Percentiles rank a stretch among this genome's conserved stretches.
These are phyloP conservation scores for Carcina quercana DNA, from an alignment of 2,888 invertebrate species.

Conservation along the genomic window DNA sequence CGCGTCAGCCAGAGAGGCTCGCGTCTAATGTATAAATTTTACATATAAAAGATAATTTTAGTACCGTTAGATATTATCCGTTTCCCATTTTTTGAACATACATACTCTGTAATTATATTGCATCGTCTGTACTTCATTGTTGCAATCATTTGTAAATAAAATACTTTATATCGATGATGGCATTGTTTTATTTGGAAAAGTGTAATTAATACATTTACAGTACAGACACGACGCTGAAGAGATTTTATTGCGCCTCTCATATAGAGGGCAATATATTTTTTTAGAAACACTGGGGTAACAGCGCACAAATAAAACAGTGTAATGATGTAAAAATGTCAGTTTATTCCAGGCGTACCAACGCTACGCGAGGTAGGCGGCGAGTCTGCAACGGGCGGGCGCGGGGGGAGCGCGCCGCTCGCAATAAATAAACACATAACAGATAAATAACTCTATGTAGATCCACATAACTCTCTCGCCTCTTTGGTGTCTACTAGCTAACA, in stretches of 20 bases:
- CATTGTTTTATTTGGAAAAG: neutral
- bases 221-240: too few relatives aligned
- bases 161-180: slow-evolving; percentile 61
- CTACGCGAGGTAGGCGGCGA: too few relatives aligned
- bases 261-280: too few relatives aligned
- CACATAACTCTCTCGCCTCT: slow-evolving; percentile 55
- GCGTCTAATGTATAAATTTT: slow-evolving; percentile 59
- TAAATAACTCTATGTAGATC: slow-evolving; percentile 60
- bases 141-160: slow-evolving; percentile 77
- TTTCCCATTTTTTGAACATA: slow-evolving; percentile 68
- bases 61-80: slow-evolving; percentile 71
- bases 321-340: slow-evolving; percentile 41
- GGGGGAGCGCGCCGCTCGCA: slow-evolving; percentile 27
- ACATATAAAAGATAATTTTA: slow-evolving; percentile 61
- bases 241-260: too few relatives aligned
- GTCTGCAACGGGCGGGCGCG: slow-evolving; percentile 27
- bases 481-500: slow-evolving; percentile 72
- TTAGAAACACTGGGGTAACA: too few relatives aligned
- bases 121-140: slow-evolving; percentile 74
- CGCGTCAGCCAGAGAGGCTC: too few relatives aligned
- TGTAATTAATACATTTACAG: too few relatives aligned
- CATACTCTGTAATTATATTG: slow-evolving; percentile 72
- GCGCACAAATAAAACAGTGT: slow-evolving; percentile 29
- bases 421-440: slow-evolving; percentile 70
- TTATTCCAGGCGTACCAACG: slow-evolving; percentile 49